phyloP scores from a whole-genome alignment of 1,140 invertebrate genomes.

The Prorops nasuta region DNA sequence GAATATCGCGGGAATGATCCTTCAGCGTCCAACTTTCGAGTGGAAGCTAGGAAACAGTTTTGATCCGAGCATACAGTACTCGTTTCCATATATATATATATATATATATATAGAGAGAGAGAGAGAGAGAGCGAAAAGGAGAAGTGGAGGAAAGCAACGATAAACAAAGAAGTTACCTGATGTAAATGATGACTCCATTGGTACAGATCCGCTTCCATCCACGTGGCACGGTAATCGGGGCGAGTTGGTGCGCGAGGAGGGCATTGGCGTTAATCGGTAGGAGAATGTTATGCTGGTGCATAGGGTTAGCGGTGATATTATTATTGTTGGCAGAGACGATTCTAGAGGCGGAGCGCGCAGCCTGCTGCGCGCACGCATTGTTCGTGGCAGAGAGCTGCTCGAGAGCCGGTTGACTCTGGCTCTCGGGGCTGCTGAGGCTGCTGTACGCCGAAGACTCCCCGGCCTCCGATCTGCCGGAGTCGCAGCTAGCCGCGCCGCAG shows the following conservation, averaged over 20 bases:
- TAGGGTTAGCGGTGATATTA: constrained; percentile 8
- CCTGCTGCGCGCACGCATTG: constrained; percentile 45
- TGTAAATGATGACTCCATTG: constrained; percentile 60
- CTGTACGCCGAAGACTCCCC: constrained; percentile 52
- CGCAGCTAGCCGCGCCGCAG: constrained; percentile 31
- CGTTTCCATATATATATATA: no score
- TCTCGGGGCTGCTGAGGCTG: constrained; percentile 51
- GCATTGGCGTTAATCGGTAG: constrained; percentile 35
- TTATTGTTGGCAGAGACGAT: constrained; percentile 22
- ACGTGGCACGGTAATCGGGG: constrained; percentile 52
- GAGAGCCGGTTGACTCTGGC: constrained; percentile 38
- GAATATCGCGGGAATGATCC: not conserved
- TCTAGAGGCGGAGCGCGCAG: constrained; percentile 33
- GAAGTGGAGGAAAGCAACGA: no score
- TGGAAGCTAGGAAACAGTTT: no score
- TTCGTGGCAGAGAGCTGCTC: constrained; percentile 11
- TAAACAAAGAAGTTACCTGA: constrained; percentile 51
- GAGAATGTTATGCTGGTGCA: constrained; percentile 32
- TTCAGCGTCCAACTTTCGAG: no score
- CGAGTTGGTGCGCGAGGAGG: constrained; percentile 28
- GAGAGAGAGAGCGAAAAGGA: no score
- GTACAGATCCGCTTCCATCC: constrained; percentile 61
- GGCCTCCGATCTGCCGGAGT: constrained; percentile 51
- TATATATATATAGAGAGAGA: no score
- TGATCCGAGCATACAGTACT: no score